Evolutionary conservation across 2,797 vertebrate species (phyloP).

Genomic region (Acrocephalus scirpaceus): DNA sequence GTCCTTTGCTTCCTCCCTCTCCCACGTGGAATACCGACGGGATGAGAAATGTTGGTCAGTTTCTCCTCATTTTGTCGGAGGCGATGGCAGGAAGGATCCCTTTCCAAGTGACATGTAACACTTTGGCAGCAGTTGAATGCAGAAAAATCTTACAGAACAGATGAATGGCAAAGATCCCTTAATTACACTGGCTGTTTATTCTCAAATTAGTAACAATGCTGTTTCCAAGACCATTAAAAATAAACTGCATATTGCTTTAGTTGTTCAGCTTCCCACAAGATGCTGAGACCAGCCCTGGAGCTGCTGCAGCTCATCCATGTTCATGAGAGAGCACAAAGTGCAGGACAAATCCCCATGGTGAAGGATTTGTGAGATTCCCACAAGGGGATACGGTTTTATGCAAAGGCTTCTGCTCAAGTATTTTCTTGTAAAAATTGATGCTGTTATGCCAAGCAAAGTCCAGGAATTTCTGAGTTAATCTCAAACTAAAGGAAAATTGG

Average conservation of each 20-base stretch:
- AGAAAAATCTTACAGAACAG: constrained; percentile 44
- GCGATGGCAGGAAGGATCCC: constrained; percentile 32
- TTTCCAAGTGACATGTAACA: background rate
- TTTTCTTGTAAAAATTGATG: background rate
- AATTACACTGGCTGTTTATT: background rate
- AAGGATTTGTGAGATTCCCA: background rate
- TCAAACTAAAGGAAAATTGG: background rate
- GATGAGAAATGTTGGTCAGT: constrained; percentile 80
- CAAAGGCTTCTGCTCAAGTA: background rate
- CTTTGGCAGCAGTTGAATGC: constrained; percentile 49
- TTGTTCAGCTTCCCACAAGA: background rate
- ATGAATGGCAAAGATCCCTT: constrained; percentile 54
- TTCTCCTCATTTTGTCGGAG: constrained; percentile 4
- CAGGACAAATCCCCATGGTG: background rate
- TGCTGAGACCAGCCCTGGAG: constrained; percentile 23
- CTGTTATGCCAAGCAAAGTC: background rate
- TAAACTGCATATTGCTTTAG: constrained; percentile 7
- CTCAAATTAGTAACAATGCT: constrained; percentile 25
- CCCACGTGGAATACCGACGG: constrained; percentile 60
- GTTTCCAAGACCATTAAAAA: constrained; percentile 33
- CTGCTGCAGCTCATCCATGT: background rate
- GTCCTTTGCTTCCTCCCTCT: constrained; percentile 60
- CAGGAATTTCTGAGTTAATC: background rate
- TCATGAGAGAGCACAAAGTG: background rate
- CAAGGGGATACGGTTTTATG: background rate